These are phyloP conservation scores for Drosophila emarginata DNA, from an alignment of 2,888 invertebrate species.

Conservation along the genomic window DNA sequence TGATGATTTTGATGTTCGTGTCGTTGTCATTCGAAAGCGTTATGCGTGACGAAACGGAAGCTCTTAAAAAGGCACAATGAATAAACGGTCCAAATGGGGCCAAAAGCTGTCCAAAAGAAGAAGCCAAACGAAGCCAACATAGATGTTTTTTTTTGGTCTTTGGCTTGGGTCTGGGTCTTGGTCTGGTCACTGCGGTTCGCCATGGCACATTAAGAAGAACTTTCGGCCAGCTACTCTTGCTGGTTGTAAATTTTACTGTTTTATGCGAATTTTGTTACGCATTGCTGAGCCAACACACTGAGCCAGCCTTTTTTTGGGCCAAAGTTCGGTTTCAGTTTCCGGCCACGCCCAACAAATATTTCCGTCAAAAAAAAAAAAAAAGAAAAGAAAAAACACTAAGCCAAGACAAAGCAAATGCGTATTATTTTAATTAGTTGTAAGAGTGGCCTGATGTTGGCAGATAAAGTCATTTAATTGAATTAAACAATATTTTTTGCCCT, in stretches of 20 bases:
- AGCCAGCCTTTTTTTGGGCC: slow-evolving; percentile 29
- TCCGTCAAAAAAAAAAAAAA: slow-evolving; percentile 22
- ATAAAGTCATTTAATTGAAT: slow-evolving; percentile 56
- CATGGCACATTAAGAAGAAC: slow-evolving; percentile 70
- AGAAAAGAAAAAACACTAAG: slow-evolving; percentile 14
- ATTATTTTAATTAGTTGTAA: slow-evolving; percentile 66
- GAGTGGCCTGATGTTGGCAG: neutral
- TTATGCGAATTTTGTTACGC: slow-evolving; percentile 71
- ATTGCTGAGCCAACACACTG: slow-evolving; percentile 34
- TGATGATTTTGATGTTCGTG: slow-evolving; percentile 74
- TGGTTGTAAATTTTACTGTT: slow-evolving; percentile 67
- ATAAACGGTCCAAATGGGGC: slow-evolving; percentile 64
- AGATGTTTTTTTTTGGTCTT: slow-evolving; percentile 26
- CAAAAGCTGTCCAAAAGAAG: slow-evolving; percentile 49
- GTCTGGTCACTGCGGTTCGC: slow-evolving; percentile 46
- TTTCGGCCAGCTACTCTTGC: slow-evolving; percentile 37
- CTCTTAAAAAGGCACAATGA: slow-evolving; percentile 69
- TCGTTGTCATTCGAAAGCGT: slow-evolving; percentile 71
- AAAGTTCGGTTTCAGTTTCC: slow-evolving; percentile 24
- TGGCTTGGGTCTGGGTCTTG: slow-evolving; percentile 45
- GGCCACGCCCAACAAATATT: slow-evolving; percentile 63
- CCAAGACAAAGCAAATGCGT: slow-evolving; percentile 49
- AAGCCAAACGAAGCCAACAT: neutral
- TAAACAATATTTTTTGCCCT: slow-evolving; percentile 19
- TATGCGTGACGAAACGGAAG: slow-evolving; percentile 74